Conservation (phyloP, 2,888 invertebrate species). For the Sepioteuthis lessoniana region DNA sequence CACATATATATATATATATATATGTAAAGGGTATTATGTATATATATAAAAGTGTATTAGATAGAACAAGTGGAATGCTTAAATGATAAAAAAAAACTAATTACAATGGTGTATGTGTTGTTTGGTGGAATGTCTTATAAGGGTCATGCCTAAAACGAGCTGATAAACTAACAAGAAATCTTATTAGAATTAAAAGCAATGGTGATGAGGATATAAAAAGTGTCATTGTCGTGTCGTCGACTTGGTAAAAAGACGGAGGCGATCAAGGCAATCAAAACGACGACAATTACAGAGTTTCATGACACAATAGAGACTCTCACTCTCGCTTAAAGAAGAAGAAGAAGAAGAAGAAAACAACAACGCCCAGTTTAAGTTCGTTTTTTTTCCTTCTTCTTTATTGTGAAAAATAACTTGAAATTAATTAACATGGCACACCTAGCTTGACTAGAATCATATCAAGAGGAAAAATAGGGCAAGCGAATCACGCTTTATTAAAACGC, state of each 20-base stretch:
- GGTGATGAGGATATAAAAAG: background rate
- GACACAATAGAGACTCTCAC: background rate
- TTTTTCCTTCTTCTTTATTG: too few species aligned
- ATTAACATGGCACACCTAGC: conserved; percentile 13
- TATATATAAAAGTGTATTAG: too few species aligned
- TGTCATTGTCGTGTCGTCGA: background rate
- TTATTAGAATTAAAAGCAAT: background rate
- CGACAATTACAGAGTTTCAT: background rate
- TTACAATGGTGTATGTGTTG: background rate
- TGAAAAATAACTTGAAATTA: background rate
- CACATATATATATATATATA: too few species aligned
- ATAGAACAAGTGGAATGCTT: too few species aligned
- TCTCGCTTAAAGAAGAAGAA: background rate
- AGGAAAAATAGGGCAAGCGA: background rate
- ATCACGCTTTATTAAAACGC: background rate
- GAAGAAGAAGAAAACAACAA: too few species aligned
- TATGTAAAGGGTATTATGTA: too few species aligned
- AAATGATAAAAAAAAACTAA: background rate
- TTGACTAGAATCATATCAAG: background rate
- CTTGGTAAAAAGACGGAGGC: background rate
- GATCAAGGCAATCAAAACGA: background rate
- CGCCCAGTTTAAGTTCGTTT: background rate
- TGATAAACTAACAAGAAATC: background rate
- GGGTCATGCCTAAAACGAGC: conserved; percentile 16
- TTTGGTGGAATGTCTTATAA: background rate